Evolutionary conservation across 1,140 invertebrate species (phyloP).

Genomic region (Heliothis subflexa): DNA sequence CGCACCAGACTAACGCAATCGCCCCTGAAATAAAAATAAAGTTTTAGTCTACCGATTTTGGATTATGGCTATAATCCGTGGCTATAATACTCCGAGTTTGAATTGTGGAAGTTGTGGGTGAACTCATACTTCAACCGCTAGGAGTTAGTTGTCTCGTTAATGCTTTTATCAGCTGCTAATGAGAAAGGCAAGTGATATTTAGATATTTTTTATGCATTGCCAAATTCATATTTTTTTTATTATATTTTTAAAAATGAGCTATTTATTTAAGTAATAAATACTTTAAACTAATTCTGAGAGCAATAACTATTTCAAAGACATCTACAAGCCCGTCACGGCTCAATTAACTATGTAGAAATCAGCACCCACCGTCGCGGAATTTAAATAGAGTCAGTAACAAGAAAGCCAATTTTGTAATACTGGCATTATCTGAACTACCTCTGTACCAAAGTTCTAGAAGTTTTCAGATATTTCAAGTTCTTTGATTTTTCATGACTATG

Average conservation of each 20-base stretch:
- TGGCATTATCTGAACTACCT: slow-evolving; percentile 18
- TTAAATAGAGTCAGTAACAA: slow-evolving; percentile 49
- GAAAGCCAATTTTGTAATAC: slow-evolving; percentile 49
- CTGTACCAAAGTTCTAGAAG: background rate
- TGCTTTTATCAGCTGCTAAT: too few relatives aligned
- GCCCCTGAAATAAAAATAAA: slow-evolving; percentile 71
- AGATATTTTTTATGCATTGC: too few relatives aligned
- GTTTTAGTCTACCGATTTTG: too few relatives aligned
- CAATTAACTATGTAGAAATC: slow-evolving; percentile 56
- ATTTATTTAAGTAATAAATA: background rate
- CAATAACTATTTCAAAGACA: slow-evolving; percentile 42
- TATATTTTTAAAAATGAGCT: too few relatives aligned
- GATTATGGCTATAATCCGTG: too few relatives aligned
- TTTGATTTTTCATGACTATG: background rate
- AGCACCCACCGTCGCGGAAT: slow-evolving; percentile 47
- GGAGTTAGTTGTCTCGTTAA: background rate
- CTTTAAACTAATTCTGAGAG: slow-evolving; percentile 4
- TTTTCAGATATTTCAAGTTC: background rate
- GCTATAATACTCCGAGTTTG: too few relatives aligned
- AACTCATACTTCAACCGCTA: too few relatives aligned
- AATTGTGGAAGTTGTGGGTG: too few relatives aligned
- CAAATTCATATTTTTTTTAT: too few relatives aligned
- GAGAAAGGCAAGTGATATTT: too few relatives aligned
- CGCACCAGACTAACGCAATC: slow-evolving; percentile 88
- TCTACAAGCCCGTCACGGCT: slow-evolving; percentile 48